Base-by-base conservation (phyloP, 2,113 vertebrate species). In the Scatophagus argus region DNA sequence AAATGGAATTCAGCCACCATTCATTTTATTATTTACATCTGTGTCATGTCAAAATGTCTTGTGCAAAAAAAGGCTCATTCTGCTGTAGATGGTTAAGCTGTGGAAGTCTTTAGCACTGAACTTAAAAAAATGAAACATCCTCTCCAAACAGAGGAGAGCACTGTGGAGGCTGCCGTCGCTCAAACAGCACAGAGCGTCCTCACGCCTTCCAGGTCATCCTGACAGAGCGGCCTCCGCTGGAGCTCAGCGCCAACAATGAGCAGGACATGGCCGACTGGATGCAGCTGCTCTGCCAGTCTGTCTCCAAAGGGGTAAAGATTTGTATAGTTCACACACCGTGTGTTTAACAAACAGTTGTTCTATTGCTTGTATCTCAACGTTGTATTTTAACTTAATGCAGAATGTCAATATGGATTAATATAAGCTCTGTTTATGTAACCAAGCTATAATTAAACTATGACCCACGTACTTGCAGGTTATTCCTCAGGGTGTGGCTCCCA, bases 201-300 rank as follows among this genome's bases (percentile, higher is more conserved):
- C 97, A 99, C 87, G 95, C 97, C 79, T 99, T 99, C 94, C 98
- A 99, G 86, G 97, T 99, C 88, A 95, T 99, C 89, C 93, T 99
- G 59, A 94, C 95, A 0, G 97, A 97, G 87, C 96, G 95, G 27
- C 96, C 96, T 25, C 96, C 97, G n/a, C 93, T 99, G 91, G 96
- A 98, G 94, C 96, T 99, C 63, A 96, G 97, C 0, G 96, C 98
- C 0, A 93, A 95, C 4, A 96, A 95, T 0, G 97, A 99, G 91
- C 94, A 95, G n/a, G 97, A 98, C 65, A 99, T 99, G 98, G 97
- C 97, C 0, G 96, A 97, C 36, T 99, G 98, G 98, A 99, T 99
- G 96, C 96, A 96, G 92, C 93, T 95, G 80, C 95, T 99, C 61
- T 99, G 98, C 92, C 98, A 99, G 92, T 97, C 98, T 0, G 98